Evolutionary conservation across 2,888 invertebrate species (phyloP).

Genomic region (Yponomeuta sedellus): DNA sequence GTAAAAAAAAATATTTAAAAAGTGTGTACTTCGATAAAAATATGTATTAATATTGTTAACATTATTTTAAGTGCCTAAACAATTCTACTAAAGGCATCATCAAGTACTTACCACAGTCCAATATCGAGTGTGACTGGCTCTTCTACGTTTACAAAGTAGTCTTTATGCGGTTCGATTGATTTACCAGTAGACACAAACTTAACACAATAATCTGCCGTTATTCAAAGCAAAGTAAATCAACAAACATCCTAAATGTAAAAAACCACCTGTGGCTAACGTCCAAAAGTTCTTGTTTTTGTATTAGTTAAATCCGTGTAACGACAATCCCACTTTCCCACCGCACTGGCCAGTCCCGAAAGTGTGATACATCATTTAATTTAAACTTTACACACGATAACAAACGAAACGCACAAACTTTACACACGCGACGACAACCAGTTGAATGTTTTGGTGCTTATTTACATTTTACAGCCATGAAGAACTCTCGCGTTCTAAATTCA

Average conservation of each 20-base stretch:
- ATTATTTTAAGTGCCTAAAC: background rate
- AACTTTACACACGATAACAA: background rate
- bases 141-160: background rate
- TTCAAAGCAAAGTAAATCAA: too few relatives aligned
- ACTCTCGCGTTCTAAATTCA: background rate
- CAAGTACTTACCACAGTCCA: background rate
- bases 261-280: too few relatives aligned
- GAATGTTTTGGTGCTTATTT: slow-evolving; percentile 4
- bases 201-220: too few relatives aligned
- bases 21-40: too few relatives aligned
- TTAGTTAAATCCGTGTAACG: background rate
- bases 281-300: background rate
- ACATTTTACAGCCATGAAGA: background rate
- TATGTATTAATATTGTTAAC: too few relatives aligned
- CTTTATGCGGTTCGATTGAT: background rate
- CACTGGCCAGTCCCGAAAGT: background rate
- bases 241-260: too few relatives aligned
- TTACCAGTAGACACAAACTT: background rate
- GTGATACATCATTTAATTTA: background rate
- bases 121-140: background rate
- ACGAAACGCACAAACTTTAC: slow-evolving; percentile 4
- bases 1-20: too few relatives aligned
- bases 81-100: background rate
- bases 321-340: background rate
- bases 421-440: slow-evolving; percentile 8